Evolutionary conservation across 2,113 vertebrate genomes (phyloP).

Genomic region (Geococcyx californianus): DNA sequence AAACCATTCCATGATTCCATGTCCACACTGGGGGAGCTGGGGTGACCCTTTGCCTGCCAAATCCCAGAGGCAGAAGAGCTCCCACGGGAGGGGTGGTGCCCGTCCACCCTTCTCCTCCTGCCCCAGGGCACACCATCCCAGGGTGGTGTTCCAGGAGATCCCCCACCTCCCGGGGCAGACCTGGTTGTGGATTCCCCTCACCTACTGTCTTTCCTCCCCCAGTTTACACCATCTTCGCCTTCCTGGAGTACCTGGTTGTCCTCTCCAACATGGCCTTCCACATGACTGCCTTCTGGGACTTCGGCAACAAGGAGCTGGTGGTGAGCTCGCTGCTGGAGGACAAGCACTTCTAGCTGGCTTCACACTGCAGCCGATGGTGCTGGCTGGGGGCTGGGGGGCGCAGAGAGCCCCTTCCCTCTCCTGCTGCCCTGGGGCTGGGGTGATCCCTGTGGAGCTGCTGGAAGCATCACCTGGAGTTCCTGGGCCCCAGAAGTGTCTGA

Average conservation of each 20-base stretch:
- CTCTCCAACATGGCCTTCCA: conserved; percentile 97
- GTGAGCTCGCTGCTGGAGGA: conserved; percentile 85
- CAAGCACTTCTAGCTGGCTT: conserved; percentile 82
- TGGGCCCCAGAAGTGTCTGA: neutral
- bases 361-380: accelerated
- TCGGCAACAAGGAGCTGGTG: conserved; percentile 88
- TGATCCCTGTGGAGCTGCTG: neutral
- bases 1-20: no score
- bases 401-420: neutral
- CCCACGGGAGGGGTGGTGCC: accelerated
- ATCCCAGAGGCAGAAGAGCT: neutral
- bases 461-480: neutral
- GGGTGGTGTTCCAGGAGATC: no score
- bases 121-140: no score
- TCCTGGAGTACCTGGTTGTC: conserved; percentile 94
- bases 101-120: accelerated
- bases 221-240: conserved; percentile 93
- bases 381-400: neutral
- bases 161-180: accelerated
- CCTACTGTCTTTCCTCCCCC: neutral
- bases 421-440: neutral
- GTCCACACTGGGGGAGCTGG: no score
- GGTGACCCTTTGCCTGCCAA: neutral
- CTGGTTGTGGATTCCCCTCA: neutral
- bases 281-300: conserved; percentile 95